Evolutionary conservation across 2,888 invertebrate genomes (phyloP), one percentile per base, ranked within the genome.

Genomic region (Heteromurus nitidus): DNA sequence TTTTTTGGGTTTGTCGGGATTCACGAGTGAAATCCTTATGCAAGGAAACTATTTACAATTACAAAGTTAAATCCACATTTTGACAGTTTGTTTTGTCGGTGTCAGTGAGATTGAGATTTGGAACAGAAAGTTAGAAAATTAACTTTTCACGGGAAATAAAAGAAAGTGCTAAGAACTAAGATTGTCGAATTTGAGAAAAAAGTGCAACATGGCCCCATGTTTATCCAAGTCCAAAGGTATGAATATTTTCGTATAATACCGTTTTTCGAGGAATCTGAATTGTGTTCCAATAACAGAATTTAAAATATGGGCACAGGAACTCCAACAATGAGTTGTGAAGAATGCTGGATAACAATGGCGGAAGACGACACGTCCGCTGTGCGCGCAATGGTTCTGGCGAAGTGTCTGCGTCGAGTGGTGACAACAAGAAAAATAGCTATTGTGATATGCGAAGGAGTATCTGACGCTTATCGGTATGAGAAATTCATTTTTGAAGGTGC

Each of bases 361-460:
- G 69, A 70, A 53, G 75, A 84, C 64, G 84, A 82, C n/a, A 58
- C 24, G 1, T 28, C 65, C 30, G 84, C 82, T 3, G 18, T 28
- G 1, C 58, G 50, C 13, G 79, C 84, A 0, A 11, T 84, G 28
- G 80, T 82, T 2, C 58, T 84, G 53, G 82, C 75, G 0, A 69
- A 75, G 28, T 69, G 67, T 3, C 47, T 84, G 0, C 74, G 80
- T 20, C 26, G 80, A 31, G 69, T 75, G 11, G 67, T 79, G 11
- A 84, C 84, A 11, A 72, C 82, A 11, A 58, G 82, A 36, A 82
- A 75, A 75, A 70, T 80, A 26, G 84, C 72, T 0, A 74, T 82
- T 16, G 55, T 84, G 3, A 36, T 82, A 9, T 80, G 70, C 20
- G 68, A 80, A 13, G 55, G 36, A 13, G 83, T 83, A 0, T 55